Evolutionary conservation across 2,113 vertebrate species (phyloP).

Genomic region (chimpanzee (Pan troglodytes)): DNA sequence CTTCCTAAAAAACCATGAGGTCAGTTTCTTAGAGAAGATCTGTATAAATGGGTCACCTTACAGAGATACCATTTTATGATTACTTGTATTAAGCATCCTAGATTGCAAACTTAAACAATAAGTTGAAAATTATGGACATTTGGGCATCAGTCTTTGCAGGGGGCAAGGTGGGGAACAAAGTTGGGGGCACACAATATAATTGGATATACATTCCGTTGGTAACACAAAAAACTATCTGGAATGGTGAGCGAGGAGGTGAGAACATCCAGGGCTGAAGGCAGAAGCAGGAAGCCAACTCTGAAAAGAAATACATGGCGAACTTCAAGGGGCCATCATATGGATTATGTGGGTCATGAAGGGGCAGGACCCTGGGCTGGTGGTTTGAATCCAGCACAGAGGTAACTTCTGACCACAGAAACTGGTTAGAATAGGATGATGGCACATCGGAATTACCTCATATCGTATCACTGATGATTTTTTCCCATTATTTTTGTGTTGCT

Average conservation of each 20-base stretch:
- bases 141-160: neutral
- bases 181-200: neutral
- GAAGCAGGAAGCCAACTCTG: neutral
- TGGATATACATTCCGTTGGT: neutral
- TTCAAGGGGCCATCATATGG: neutral
- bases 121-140: neutral
- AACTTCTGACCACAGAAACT: neutral
- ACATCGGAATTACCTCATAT: neutral
- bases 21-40: neutral
- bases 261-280: neutral
- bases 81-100: neutral
- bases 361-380: no score
- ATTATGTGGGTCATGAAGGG: neutral
- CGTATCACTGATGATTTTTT: neutral
- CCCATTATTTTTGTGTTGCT: neutral
- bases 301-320: neutral
- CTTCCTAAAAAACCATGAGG: neutral
- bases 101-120: neutral
- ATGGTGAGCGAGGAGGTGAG: neutral
- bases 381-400: neutral
- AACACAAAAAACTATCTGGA: neutral
- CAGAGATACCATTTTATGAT: neutral
- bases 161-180: neutral
- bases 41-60: neutral
- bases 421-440: neutral